phyloP scores from a whole-genome alignment of 1,140 invertebrate genomes.

The Psilanteris sp. region DNA sequence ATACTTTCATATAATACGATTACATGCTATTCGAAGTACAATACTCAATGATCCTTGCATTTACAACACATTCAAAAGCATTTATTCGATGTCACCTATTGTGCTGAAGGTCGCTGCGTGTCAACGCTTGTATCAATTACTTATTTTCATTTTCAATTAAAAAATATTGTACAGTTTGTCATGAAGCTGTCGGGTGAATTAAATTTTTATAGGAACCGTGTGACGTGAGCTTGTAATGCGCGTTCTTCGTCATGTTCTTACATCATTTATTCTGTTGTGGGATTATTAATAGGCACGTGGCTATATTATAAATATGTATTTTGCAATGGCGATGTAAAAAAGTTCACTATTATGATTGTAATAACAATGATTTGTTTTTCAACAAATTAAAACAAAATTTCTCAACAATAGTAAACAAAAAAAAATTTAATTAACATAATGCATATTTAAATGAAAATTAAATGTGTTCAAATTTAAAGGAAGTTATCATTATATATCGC shows the following conservation, averaged over 20 bases:
- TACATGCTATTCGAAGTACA: conserved; percentile 62
- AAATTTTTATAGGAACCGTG: conserved; percentile 62
- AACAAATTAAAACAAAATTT: too few relatives aligned
- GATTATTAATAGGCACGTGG: conserved; percentile 61
- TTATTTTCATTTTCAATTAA: conserved; percentile 44
- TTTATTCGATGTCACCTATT: conserved; percentile 68
- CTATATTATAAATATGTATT: conserved; percentile 43
- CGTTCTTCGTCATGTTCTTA: conserved; percentile 41
- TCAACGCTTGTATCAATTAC: conserved; percentile 22
- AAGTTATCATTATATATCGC: too few relatives aligned
- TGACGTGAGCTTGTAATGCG: conserved; percentile 48
- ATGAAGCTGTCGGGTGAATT: conserved; percentile 53
- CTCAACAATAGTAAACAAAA: too few relatives aligned
- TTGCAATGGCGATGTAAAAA: conserved; percentile 24
- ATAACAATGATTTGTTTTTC: too few relatives aligned
- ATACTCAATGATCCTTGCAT: conserved; percentile 56
- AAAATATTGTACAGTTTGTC: conserved; percentile 57
- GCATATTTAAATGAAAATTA: too few relatives aligned
- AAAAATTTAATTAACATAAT: too few relatives aligned
- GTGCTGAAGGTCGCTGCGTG: conserved; percentile 44
- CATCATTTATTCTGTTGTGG: conserved; percentile 23
- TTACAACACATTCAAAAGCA: conserved; percentile 72
- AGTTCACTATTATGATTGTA: too few relatives aligned
- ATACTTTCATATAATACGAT: conserved; percentile 74
- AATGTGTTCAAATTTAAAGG: too few relatives aligned